Base-by-base conservation (phyloP, 2,888 invertebrate genomes). In the Agonopterix arenella region DNA sequence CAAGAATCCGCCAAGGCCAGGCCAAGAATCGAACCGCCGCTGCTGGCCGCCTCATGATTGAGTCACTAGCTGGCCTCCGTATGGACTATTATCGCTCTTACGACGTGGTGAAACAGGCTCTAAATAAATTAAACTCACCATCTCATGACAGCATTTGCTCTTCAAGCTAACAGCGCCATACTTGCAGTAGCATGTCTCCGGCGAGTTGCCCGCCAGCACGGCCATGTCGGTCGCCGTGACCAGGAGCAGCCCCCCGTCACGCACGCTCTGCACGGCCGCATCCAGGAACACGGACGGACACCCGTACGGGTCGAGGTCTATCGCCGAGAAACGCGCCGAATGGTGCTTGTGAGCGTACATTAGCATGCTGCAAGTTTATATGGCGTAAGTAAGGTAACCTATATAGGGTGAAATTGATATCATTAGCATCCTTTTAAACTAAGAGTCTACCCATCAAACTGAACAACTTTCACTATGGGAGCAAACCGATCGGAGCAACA, bases 181-280 rank as follows among this genome's bases (percentile, higher is more conserved):
- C 88, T 98, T 98, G 8, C 93, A 92, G 64, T 93, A 93, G 74
- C 98, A 98, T 0, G 98, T 96, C 82, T 99, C 99, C 0, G 97
- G 96, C 0, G 95, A 92, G 84, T 98, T 98, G 0, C 99, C 99
- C 51, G 98, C 98, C 45, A 99, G 80, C 0, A 98, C 95, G 0
- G 95, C 97, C 96, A 98, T 97, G 77, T 99, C 99, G 0, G 99
- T 99, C 28, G 98, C 98, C 0, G 99, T 99, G 0, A 99, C 93
- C 61, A 98, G 91, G 36, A 99, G 81, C 28, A 99, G 73, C 0
- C 99, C 99, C 10, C 96, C 95, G 59, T 96, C 93, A 46, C 90
- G 90, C 0, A 96, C 84, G 52, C 93, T 92, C 74, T 96, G 95
- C 0, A 98, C 93, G 0, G 97, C 97, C 0, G 95, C 91, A 71